Evolutionary conservation across 2,888 invertebrate species (phyloP).

Genomic region (Erebia palarica): DNA sequence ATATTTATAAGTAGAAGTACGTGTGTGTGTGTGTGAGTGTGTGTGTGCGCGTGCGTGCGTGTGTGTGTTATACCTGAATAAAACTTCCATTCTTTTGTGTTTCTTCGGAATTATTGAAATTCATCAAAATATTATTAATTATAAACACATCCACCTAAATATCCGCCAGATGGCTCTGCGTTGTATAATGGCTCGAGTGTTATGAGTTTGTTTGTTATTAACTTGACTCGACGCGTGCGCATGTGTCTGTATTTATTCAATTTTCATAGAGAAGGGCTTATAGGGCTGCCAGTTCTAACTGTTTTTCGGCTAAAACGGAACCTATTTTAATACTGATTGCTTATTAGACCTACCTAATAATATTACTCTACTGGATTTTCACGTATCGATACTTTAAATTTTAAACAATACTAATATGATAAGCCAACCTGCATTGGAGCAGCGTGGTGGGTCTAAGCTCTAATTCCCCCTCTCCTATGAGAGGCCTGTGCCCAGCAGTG

Average conservation of each 20-base stretch:
- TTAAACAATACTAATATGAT: no score
- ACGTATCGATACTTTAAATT: no score
- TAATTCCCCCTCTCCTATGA: no score
- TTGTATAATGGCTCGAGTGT: slow-evolving; percentile 44
- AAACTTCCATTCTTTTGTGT: no score
- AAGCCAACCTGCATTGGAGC: no score
- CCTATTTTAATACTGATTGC: neutral
- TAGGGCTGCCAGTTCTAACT: slow-evolving; percentile 46
- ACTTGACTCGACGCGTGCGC: slow-evolving; percentile 54
- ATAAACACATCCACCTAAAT: slow-evolving; percentile 33
- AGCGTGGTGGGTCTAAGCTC: no score
- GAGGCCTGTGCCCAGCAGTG: no score
- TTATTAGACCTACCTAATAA: neutral
- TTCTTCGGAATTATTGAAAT: slow-evolving; percentile 7
- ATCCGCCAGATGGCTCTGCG: slow-evolving; percentile 68
- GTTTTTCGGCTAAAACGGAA: neutral
- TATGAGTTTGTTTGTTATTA: slow-evolving; percentile 62
- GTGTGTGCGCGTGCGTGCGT: no score
- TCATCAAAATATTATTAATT: slow-evolving; percentile 7
- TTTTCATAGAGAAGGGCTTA: slow-evolving; percentile 45
- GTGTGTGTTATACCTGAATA: no score
- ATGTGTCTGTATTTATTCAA: slow-evolving; percentile 68
- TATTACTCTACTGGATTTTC: neutral
- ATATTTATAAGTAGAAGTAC: no score
- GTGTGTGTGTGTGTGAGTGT: no score